These are phyloP conservation scores for Cyphomyrus plagiostoma DNA, from an alignment of 2,113 vertebrate genomes.

Conservation along the genomic window DNA sequence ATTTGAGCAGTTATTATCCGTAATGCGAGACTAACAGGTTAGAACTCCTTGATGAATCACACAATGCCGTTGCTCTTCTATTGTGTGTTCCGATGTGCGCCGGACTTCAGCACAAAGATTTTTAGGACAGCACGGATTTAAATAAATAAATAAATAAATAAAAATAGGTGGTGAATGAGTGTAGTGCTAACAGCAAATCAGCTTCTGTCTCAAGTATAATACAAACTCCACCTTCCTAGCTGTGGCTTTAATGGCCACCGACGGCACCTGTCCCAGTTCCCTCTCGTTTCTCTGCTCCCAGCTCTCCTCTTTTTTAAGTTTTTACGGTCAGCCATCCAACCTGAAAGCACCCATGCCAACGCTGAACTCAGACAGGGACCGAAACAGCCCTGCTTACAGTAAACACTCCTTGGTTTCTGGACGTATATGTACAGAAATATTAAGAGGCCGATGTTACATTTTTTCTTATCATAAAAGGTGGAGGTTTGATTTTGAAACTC, in stretches of 20 bases:
- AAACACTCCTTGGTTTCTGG: not conserved
- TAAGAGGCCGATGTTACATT: not conserved
- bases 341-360: not conserved
- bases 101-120: slow-evolving; percentile 48
- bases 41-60: slow-evolving; percentile 28
- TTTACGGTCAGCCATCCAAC: not conserved
- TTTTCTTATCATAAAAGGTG: not conserved
- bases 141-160: slow-evolving; percentile 19
- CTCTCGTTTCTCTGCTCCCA: slow-evolving; percentile 19
- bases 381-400: slow-evolving; percentile 14
- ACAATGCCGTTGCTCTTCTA: slow-evolving; percentile 44
- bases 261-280: not conserved
- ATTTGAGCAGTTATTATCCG: slow-evolving; percentile 24
- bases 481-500: not conserved
- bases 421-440: not conserved
- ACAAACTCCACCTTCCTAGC: slow-evolving; percentile 29
- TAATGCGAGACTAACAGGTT: slow-evolving; percentile 33
- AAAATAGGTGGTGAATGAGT: slow-evolving; percentile 23
- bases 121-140: slow-evolving; percentile 23
- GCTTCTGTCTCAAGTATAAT: slow-evolving; percentile 25
- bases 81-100: slow-evolving; percentile 40
- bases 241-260: slow-evolving; percentile 13
- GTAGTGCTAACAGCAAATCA: slow-evolving; percentile 29
- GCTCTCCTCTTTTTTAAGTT: not conserved
- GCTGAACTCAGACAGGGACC: not conserved